These are phyloP conservation scores for Drosophila insularis DNA, from an alignment of 1,140 invertebrate species.

Conservation along the genomic window DNA sequence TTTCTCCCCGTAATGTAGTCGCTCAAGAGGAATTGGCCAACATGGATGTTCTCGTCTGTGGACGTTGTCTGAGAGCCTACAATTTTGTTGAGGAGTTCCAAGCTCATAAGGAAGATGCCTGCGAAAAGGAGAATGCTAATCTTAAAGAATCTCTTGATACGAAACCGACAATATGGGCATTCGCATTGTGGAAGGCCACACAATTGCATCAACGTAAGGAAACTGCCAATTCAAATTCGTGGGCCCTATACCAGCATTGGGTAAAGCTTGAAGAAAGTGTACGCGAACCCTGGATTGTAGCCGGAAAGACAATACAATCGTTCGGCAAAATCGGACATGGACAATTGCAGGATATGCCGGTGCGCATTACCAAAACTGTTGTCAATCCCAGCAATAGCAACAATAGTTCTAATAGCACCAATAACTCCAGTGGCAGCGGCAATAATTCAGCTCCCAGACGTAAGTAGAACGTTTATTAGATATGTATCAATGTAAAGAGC, in stretches of 20 bases:
- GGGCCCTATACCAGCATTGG: conserved; percentile 92
- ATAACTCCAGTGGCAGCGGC: conserved; percentile 55
- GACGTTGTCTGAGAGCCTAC: conserved; percentile 89
- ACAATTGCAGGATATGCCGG: conserved; percentile 81
- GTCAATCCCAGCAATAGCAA: conserved; percentile 72
- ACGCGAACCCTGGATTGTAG: conserved; percentile 89
- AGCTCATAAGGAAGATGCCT: conserved; percentile 88
- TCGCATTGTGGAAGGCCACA: conserved; percentile 90
- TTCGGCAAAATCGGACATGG: conserved; percentile 84
- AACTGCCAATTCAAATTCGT: conserved; percentile 85
- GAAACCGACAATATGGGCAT: conserved; percentile 92
- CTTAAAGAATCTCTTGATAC: conserved; percentile 86
- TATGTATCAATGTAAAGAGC: no score
- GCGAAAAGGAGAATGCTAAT: conserved; percentile 84
- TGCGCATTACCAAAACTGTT: conserved; percentile 82
- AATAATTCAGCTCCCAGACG: conserved; percentile 57
- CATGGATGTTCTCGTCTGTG: conserved; percentile 90
- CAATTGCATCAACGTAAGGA: conserved; percentile 83
- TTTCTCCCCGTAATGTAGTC: conserved; percentile 71
- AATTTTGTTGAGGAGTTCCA: conserved; percentile 91
- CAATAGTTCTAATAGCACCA: conserved; percentile 50
- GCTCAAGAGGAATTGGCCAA: conserved; percentile 89
- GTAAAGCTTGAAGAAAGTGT: conserved; percentile 88
- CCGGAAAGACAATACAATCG: conserved; percentile 89
- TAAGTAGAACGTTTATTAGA: conserved; percentile 22